These are phyloP conservation scores for Erpornis zantholeuca DNA, from an alignment of 2,113 vertebrate species.

Conservation along the genomic window DNA sequence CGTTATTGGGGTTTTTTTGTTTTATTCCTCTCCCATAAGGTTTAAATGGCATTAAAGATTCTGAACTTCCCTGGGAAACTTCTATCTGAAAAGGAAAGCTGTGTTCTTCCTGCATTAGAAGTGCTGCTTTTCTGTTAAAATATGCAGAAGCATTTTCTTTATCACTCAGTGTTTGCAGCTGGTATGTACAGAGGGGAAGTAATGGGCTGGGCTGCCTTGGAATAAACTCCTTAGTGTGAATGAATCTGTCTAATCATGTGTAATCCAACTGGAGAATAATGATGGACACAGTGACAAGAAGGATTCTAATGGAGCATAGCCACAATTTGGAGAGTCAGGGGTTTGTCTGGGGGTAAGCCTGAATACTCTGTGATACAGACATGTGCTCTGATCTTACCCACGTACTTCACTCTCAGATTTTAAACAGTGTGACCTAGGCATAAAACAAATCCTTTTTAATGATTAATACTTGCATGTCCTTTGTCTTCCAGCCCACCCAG, in stretches of 20 bases:
- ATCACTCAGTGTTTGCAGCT: neutral
- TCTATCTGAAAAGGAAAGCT: neutral
- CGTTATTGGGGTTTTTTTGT: rapidly evolving
- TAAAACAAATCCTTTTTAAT: neutral
- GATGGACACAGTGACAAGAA: neutral
- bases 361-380: neutral
- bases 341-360: neutral
- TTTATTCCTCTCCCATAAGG: rapidly evolving
- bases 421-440: too few relatives aligned
- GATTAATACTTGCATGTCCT: neutral
- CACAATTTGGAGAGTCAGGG: neutral
- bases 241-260: neutral
- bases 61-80: neutral
- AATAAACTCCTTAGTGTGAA: neutral
- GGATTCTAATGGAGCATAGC: neutral
- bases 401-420: neutral
- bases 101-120: neutral
- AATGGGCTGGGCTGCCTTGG: neutral
- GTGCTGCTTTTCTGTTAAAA: neutral
- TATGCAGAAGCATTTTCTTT: neutral
- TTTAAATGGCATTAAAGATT: neutral
- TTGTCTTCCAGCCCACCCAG: neutral
- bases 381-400: rapidly evolving
- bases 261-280: neutral
- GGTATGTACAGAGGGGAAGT: neutral